These are phyloP conservation scores for Coluber constrictor DNA, from an alignment of 2,797 vertebrate genomes.

Conservation along the genomic window DNA sequence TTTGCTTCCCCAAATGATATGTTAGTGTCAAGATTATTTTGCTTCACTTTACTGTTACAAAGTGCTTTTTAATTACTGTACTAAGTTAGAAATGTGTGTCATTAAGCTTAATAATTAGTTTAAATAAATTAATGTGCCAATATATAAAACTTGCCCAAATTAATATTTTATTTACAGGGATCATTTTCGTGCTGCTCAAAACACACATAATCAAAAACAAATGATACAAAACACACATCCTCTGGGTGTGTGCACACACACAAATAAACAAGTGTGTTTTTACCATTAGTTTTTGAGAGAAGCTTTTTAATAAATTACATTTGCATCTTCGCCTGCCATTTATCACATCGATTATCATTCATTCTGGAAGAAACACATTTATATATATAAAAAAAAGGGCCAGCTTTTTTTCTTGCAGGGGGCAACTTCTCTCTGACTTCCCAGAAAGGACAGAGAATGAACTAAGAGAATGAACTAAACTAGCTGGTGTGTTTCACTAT, in stretches of 20 bases:
- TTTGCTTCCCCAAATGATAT: neutral
- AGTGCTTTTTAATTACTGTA: neutral
- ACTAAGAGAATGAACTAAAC: neutral
- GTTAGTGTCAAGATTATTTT: neutral
- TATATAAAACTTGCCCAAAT: conserved; percentile 33
- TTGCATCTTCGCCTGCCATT: neutral
- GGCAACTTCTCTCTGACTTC: neutral
- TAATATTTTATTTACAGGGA: conserved; percentile 29
- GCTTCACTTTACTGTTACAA: neutral
- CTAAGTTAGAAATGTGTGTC: neutral
- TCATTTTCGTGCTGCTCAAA: neutral
- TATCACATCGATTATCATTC: neutral
- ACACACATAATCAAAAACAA: neutral
- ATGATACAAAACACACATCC: neutral
- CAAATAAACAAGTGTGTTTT: neutral
- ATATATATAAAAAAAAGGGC: neutral
- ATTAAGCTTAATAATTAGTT: neutral
- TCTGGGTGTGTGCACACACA: neutral
- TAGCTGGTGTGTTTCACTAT: neutral
- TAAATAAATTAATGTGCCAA: conserved; percentile 14
- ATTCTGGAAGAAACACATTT: neutral
- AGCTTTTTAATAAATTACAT: neutral
- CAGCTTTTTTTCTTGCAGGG: neutral
- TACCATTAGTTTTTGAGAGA: neutral
- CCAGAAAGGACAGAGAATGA: neutral